phyloP scores from a whole-genome alignment of 2,797 vertebrate genomes.

The Anguilla obscura region DNA sequence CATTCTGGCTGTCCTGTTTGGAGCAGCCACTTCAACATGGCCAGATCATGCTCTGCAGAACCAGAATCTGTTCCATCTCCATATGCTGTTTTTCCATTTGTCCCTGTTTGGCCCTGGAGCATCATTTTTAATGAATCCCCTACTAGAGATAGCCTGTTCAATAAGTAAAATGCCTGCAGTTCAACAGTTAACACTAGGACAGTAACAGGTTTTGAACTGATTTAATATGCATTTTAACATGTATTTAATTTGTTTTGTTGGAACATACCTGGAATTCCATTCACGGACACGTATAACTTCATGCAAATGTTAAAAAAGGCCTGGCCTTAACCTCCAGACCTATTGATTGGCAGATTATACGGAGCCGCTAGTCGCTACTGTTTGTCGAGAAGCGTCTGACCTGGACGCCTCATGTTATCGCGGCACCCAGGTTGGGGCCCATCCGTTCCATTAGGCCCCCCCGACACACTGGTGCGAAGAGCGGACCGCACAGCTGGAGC shows the following conservation, averaged over 20 bases:
- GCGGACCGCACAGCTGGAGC: conserved; percentile 39
- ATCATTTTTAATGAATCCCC: not conserved
- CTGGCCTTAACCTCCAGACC: not conserved
- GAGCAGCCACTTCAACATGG: conserved; percentile 16
- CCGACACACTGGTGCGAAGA: conserved; percentile 30
- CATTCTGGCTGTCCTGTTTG: not conserved
- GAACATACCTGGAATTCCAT: not conserved
- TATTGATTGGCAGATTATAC: not conserved
- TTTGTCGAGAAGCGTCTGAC: not conserved
- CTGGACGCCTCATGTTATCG: not conserved
- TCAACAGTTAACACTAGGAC: not conserved
- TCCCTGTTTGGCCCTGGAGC: not conserved
- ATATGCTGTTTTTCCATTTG: not conserved
- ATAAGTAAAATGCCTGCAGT: too few relatives aligned
- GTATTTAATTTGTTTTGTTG: not conserved
- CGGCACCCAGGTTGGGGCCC: not conserved
- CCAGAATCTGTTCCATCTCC: not conserved
- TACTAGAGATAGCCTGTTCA: not conserved
- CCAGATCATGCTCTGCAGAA: not conserved
- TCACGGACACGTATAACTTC: not conserved
- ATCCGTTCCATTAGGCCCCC: not conserved
- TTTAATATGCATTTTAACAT: too few relatives aligned
- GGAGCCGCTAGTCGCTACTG: not conserved
- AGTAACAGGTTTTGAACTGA: not conserved
- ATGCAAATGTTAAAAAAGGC: not conserved